These are phyloP conservation scores for Hydrotaea diabolus DNA, from an alignment of 2,888 invertebrate species.

Conservation along the genomic window DNA sequence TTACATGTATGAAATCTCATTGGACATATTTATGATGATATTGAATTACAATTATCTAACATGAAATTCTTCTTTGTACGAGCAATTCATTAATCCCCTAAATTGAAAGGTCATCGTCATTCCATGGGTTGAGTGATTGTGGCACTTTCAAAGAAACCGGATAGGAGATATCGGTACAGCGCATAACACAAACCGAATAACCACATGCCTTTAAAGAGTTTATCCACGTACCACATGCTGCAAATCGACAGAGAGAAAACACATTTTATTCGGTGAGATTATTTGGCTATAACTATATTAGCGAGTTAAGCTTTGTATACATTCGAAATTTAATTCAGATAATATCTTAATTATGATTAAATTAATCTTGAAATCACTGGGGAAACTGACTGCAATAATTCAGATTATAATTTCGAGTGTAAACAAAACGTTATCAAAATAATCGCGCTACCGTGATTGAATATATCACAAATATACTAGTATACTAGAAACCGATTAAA, in stretches of 20 bases:
- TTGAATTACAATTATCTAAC: background rate
- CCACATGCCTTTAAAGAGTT: conserved; percentile 86
- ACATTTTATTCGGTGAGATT: too few species aligned
- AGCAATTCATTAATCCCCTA: background rate
- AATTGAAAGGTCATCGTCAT: conserved; percentile 42
- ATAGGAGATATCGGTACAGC: conserved; percentile 74
- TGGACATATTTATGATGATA: background rate
- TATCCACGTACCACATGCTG: conserved; percentile 94
- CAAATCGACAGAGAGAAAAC: conserved; percentile 73
- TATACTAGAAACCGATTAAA: too few species aligned
- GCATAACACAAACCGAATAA: conserved; percentile 84
- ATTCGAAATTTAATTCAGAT: too few species aligned
- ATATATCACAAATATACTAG: too few species aligned
- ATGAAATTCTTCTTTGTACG: background rate
- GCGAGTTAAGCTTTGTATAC: too few species aligned
- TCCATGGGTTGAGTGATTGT: conserved; percentile 40
- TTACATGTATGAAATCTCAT: background rate
- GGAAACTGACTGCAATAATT: too few species aligned
- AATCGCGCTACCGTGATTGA: too few species aligned
- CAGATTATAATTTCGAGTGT: too few species aligned
- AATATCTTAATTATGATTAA: too few species aligned
- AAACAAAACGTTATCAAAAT: too few species aligned
- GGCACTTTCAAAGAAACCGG: conserved; percentile 71
- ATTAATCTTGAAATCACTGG: too few species aligned
- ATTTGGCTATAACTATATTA: too few species aligned